A percentile compares a stretch with the other conserved stretches of the same genome.
phyloP scores from a whole-genome alignment of 2,113 vertebrate species.

The Onychostruthus taczanowskii region DNA sequence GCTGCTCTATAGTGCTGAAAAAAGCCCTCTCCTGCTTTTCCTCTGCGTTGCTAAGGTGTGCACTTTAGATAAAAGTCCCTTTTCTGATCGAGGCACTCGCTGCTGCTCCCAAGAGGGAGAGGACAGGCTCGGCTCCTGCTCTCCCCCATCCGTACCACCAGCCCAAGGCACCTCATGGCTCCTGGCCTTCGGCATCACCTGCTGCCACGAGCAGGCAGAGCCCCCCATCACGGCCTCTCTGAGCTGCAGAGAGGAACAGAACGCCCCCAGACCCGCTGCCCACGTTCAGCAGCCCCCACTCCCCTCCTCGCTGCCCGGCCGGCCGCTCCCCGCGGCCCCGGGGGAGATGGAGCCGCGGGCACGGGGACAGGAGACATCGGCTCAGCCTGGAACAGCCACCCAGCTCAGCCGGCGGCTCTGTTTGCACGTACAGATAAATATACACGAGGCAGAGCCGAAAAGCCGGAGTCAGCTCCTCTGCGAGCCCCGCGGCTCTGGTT shows the following conservation, averaged over 20 bases:
- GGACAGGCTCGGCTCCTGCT: not conserved
- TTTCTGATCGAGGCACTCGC: fast-evolving
- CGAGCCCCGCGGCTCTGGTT: slow-evolving; percentile 29
- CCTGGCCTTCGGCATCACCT: not conserved
- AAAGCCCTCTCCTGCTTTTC: not conserved
- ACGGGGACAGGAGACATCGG: fast-evolving
- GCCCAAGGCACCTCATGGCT: fast-evolving
- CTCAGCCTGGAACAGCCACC: not conserved
- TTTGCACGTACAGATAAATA: not conserved
- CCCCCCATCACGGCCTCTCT: fast-evolving
- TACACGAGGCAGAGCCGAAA: not conserved
- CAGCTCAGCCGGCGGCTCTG: not conserved
- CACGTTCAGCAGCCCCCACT: fast-evolving
- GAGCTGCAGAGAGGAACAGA: not conserved
- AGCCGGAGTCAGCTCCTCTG: slow-evolving; percentile 40
- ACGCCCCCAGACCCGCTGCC: not conserved
- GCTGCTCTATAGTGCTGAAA: not conserved
- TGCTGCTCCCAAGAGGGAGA: fast-evolving
- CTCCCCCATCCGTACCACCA: not conserved
- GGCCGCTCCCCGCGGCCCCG: fast-evolving
- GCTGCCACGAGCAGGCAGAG: not conserved
- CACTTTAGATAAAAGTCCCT: not conserved
- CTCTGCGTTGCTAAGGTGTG: not conserved
- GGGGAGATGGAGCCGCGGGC: not conserved
- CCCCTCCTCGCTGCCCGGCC: not conserved